These are phyloP conservation scores for Drosophila cardini DNA, from an alignment of 1,140 invertebrate genomes.

Conservation along the genomic window DNA sequence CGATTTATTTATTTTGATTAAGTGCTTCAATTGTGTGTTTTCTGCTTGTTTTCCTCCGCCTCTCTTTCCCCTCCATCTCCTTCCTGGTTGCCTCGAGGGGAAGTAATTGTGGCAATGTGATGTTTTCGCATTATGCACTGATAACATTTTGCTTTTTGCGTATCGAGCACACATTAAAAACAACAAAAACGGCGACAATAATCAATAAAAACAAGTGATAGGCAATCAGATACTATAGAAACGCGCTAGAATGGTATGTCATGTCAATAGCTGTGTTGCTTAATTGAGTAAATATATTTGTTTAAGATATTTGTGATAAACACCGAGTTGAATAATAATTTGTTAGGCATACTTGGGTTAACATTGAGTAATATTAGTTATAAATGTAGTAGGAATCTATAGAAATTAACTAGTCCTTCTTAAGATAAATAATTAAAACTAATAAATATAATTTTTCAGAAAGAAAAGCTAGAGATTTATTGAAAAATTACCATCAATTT, in stretches of 20 bases:
- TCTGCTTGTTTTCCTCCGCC: constrained; percentile 10
- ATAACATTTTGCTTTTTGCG: constrained; percentile 28
- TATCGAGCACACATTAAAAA: constrained; percentile 26
- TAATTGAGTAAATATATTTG: neutral
- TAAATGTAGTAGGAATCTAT: too few species aligned
- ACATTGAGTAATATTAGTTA: too few species aligned
- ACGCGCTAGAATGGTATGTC: too few species aligned
- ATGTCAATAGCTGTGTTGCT: neutral
- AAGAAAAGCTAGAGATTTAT: too few species aligned
- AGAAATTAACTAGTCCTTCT: too few species aligned
- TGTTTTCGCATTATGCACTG: constrained; percentile 27
- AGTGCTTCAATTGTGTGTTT: constrained; percentile 39
- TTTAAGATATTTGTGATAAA: too few species aligned
- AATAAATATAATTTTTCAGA: too few species aligned
- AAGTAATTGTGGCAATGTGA: constrained; percentile 49
- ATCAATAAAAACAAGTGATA: constrained; percentile 24
- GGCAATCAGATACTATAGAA: neutral
- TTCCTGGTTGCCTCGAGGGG: constrained; percentile 9
- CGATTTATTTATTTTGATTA: constrained; percentile 57
- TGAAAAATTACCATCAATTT: too few species aligned
- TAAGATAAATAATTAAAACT: too few species aligned
- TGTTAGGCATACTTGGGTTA: too few species aligned
- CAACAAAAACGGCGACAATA: neutral
- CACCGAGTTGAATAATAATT: too few species aligned
- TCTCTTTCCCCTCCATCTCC: neutral